Evolutionary conservation across 2,113 vertebrate genomes (phyloP).

Genomic region (Leuciscus idus): DNA sequence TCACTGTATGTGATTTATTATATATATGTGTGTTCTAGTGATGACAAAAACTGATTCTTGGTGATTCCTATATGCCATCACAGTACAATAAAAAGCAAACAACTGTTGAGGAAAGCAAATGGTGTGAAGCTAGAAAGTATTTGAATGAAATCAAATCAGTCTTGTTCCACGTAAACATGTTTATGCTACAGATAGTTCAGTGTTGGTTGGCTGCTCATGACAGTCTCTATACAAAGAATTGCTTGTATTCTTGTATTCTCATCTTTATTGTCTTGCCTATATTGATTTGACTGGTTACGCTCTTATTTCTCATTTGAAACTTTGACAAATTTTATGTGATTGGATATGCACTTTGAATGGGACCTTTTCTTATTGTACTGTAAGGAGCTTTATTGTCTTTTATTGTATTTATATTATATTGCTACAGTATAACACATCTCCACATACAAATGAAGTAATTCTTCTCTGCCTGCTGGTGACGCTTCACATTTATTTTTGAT

Average conservation of each 20-base stretch:
- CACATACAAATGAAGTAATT: background rate
- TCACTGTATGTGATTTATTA: background rate
- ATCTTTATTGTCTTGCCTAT: too few relatives aligned
- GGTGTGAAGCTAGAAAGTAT: background rate
- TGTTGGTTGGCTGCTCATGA: too few relatives aligned
- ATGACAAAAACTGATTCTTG: background rate
- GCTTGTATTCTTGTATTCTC: too few relatives aligned
- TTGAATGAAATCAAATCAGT: background rate
- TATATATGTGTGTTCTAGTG: background rate
- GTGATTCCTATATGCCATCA: background rate
- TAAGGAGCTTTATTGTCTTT: background rate
- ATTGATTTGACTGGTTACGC: too few relatives aligned
- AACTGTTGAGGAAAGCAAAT: background rate
- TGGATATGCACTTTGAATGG: background rate
- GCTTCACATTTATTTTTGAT: background rate
- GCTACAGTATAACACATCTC: background rate
- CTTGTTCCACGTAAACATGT: background rate
- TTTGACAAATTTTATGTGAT: background rate
- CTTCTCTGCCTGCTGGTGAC: background rate
- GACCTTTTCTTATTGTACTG: background rate
- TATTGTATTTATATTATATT: background rate
- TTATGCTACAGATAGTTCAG: too few relatives aligned
- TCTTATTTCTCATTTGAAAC: background rate
- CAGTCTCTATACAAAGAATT: too few relatives aligned
- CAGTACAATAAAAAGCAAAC: background rate